Conservation (phyloP, 2,888 invertebrate species). For the Chrysomela aeneicollis region DNA sequence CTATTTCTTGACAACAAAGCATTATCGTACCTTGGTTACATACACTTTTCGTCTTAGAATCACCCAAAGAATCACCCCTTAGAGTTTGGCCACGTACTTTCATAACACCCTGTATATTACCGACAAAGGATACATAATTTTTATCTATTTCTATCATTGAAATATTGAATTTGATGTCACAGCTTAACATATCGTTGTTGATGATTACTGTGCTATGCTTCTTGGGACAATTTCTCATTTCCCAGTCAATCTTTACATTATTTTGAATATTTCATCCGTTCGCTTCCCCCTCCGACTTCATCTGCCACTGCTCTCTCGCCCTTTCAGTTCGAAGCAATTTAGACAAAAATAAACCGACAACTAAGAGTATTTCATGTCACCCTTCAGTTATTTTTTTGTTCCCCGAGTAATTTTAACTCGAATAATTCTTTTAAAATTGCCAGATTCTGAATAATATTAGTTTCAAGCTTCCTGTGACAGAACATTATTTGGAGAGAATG, state of each 20-base stretch:
- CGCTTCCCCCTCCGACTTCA: conserved; percentile 23
- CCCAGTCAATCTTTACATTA: conserved; percentile 52
- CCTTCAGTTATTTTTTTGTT: conserved; percentile 50
- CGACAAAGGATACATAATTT: too few relatives aligned
- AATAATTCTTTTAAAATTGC: conserved; percentile 49
- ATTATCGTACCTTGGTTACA: too few relatives aligned
- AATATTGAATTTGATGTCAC: too few relatives aligned
- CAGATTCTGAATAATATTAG: conserved; percentile 50
- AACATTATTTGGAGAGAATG: conserved; percentile 32
- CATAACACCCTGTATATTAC: too few relatives aligned
- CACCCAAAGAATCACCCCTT: too few relatives aligned
- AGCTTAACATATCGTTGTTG: too few relatives aligned
- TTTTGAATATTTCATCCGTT: conserved; percentile 48
- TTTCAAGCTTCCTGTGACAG: conserved; percentile 44
- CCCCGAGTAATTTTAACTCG: conserved; percentile 52
- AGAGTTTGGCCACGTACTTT: too few relatives aligned
- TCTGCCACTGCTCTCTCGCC: conserved; percentile 27
- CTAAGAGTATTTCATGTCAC: conserved; percentile 51
- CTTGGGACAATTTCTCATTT: conserved; percentile 43
- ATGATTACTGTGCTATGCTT: conserved; percentile 25
- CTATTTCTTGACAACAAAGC: too few relatives aligned
- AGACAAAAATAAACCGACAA: conserved; percentile 55
- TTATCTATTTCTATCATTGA: too few relatives aligned
- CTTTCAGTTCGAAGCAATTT: conserved; percentile 47
- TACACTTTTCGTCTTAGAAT: too few relatives aligned